These are phyloP conservation scores for Boloria selene DNA, from an alignment of 2,888 invertebrate genomes.

Conservation along the genomic window DNA sequence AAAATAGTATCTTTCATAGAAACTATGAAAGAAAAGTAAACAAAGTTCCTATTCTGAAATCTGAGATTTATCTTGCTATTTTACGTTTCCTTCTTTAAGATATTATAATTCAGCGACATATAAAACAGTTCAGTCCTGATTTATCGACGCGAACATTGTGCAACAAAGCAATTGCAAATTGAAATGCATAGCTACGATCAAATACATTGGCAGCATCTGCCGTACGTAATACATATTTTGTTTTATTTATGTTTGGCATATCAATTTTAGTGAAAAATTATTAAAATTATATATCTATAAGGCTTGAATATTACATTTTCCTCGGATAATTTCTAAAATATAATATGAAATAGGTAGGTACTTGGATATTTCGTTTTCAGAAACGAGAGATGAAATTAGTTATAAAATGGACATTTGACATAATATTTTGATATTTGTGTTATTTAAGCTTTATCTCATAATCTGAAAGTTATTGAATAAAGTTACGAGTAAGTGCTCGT, in stretches of 20 bases:
- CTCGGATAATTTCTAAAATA: not conserved
- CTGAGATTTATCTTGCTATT: too few species aligned
- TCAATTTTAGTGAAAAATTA: slow-evolving; percentile 4
- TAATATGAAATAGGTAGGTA: too few species aligned
- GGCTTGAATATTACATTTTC: not conserved
- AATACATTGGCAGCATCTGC: slow-evolving; percentile 23
- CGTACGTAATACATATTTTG: slow-evolving; percentile 17
- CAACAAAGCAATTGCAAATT: slow-evolving; percentile 26
- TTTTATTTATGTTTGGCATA: slow-evolving; percentile 12
- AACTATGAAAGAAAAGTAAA: too few species aligned
- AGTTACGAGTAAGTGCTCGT: too few species aligned
- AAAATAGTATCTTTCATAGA: too few species aligned
- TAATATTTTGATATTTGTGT: too few species aligned
- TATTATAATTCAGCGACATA: not conserved
- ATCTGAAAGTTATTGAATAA: too few species aligned
- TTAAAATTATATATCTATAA: not conserved
- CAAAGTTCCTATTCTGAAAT: too few species aligned
- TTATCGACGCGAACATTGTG: slow-evolving; percentile 11
- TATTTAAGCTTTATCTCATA: too few species aligned
- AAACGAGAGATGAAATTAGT: not conserved
- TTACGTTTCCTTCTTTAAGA: too few species aligned
- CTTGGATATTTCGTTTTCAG: too few species aligned
- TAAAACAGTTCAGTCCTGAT: slow-evolving; percentile 21
- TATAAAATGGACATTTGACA: too few species aligned
- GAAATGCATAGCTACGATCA: slow-evolving; percentile 26